Evolutionary conservation across 2,797 vertebrate genomes (phyloP), one percentile per base, ranked within the genome.

Genomic region (Acanthiza pusilla): DNA sequence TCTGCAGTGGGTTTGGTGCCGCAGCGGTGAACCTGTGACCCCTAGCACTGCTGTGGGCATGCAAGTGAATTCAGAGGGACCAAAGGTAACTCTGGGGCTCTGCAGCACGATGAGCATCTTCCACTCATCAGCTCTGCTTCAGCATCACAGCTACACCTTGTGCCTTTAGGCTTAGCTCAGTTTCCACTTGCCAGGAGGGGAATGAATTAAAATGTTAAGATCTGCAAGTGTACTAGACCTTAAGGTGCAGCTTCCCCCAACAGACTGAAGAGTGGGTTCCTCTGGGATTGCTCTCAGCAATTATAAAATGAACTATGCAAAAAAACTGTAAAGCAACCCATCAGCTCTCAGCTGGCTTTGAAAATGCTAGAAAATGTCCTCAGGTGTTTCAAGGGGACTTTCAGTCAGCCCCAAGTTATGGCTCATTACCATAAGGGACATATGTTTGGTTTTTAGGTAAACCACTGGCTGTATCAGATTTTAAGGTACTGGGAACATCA

Each of bases 11-110:
- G 76, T n/a, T 94, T 93, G 91, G 93, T 89, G 87, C 87, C 0
- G 15, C 36, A 4, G 81, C 14, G 1, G 38, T 94, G 94, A 96
- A 94, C 94, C 93, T 45, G 76, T 96, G 94, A 96, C 93, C 94
- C 87, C 61, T 2, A 54, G 87, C 85, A 25, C 79, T 85, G 92
- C 94, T 88, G 70, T 68, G 77, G 85, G 48, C 67, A 14, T 54
- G 63, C 70, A 19, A 93, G 89, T 47, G 86, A 88, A 93, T 96
- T 81, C 91, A 76, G 40, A 86, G 79, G 76, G 47, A 89, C 89
- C 20, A 51, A 68, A 88, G 87, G 86, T 77, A 94, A 50, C 54
- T 60, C 67, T 32, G 63, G 74, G 67, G 74, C 67, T 91, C 86
- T 51, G 71, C 15, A 48, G 47, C 47, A 48, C 7, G 13, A 25